These are phyloP conservation scores for Pseudomugil gertrudae DNA, from an alignment of 2,797 vertebrate species.

Conservation along the genomic window DNA sequence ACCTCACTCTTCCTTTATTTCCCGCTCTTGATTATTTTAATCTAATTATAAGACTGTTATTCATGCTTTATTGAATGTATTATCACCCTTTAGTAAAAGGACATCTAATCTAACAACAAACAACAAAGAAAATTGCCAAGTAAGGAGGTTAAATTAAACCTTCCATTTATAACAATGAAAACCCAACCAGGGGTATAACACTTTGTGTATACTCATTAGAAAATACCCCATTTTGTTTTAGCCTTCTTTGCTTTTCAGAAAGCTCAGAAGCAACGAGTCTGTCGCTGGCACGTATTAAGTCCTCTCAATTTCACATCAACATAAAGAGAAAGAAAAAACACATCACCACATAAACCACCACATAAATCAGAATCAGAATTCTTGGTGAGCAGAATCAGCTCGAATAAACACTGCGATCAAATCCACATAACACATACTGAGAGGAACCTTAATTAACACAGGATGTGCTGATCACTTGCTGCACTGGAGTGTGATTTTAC, in stretches of 20 bases:
- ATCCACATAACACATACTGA: constrained; percentile 7
- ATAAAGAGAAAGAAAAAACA: neutral
- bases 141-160: neutral
- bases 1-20: constrained; percentile 17
- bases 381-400: constrained; percentile 7
- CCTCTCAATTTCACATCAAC: constrained; percentile 15
- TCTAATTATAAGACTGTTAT: constrained; percentile 30
- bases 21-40: constrained; percentile 24
- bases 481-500: constrained; percentile 8
- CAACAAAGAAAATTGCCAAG: neutral
- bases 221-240: neutral
- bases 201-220: neutral
- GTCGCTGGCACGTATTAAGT: constrained; percentile 14
- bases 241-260: neutral
- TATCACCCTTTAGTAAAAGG: constrained; percentile 15
- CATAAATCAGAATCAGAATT: neutral
- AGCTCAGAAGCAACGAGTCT: constrained; percentile 14
- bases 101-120: constrained; percentile 15
- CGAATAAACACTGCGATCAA: constrained; percentile 13
- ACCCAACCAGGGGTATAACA: neutral
- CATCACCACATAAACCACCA: constrained; percentile 5
- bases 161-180: constrained; percentile 7
- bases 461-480: neutral
- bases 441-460: constrained; percentile 14
- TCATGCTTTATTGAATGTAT: constrained; percentile 31